Evolutionary conservation across 2,888 invertebrate species (phyloP).

Genomic region (Epicampocera succincta): DNA sequence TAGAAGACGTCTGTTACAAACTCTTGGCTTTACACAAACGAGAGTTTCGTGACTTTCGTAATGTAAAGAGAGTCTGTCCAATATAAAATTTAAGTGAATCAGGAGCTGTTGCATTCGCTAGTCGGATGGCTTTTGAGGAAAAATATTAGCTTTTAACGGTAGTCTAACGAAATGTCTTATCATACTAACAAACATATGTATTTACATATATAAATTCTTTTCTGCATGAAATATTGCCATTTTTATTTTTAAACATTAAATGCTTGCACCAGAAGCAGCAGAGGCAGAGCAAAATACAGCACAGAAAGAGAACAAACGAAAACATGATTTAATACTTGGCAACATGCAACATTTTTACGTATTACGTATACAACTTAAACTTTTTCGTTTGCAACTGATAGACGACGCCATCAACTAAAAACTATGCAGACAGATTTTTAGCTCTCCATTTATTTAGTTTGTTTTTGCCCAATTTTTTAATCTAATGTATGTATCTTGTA

Average conservation of each 20-base stretch:
- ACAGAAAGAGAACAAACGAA: conserved; percentile 26
- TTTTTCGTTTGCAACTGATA: conserved; percentile 60
- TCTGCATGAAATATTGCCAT: conserved; percentile 8
- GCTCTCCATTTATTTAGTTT: background rate
- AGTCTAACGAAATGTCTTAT: background rate
- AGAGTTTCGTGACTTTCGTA: too few species aligned
- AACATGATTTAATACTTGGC: conserved; percentile 68
- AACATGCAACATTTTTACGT: conserved; percentile 67
- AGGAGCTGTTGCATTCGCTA: too few species aligned
- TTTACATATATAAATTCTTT: background rate
- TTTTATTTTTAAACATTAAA: conserved; percentile 16
- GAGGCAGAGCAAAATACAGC: conserved; percentile 12
- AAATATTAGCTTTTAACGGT: background rate
- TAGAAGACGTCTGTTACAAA: too few species aligned
- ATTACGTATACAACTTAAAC: conserved; percentile 66
- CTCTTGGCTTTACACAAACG: too few species aligned
- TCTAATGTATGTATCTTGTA: conserved; percentile 45
- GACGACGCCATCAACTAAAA: conserved; percentile 66
- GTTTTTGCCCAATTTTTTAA: conserved; percentile 6
- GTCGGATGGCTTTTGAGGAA: too few species aligned
- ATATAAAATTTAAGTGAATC: too few species aligned
- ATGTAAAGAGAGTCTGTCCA: too few species aligned
- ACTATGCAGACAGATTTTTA: conserved; percentile 65
- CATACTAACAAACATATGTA: too few species aligned
- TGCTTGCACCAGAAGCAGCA: conserved; percentile 22